Percentiles rank a stretch among this genome's conserved stretches.
phyloP scores from a whole-genome alignment of 2,113 vertebrate genomes.

The Dasyornis broadbenti region DNA sequence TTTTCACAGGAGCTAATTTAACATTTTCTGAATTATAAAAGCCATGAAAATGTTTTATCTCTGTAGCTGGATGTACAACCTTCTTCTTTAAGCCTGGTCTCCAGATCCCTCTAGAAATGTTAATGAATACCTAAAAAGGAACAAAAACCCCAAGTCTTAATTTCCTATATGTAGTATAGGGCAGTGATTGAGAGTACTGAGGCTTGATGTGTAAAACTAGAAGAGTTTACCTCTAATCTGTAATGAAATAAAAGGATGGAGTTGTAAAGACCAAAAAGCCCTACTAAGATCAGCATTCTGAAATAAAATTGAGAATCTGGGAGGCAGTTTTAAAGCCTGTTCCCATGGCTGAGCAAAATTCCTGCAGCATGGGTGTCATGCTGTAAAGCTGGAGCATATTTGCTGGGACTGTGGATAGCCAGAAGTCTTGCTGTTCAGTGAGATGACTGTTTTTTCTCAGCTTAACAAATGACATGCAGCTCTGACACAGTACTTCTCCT shows the following conservation, averaged over 20 bases:
- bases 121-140: not conserved
- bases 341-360: slow-evolving; percentile 49
- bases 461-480: slow-evolving; percentile 40
- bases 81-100: not conserved
- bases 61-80: not conserved
- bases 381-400: not conserved
- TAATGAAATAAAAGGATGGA: not conserved
- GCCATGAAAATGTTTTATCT: not conserved
- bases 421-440: slow-evolving; percentile 11
- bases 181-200: not conserved
- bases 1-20: not conserved
- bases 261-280: not conserved
- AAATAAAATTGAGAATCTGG: slow-evolving; percentile 5
- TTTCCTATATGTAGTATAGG: not conserved
- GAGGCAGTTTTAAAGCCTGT: slow-evolving; percentile 21
- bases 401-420: not conserved
- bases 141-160: not conserved
- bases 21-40: not conserved
- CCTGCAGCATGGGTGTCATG: slow-evolving; percentile 32
- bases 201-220: not conserved
- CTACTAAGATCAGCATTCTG: not conserved
- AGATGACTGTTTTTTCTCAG: slow-evolving; percentile 46
- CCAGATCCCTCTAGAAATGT: not conserved
- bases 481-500: slow-evolving; percentile 36
- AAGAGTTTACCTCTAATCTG: not conserved